Evolutionary conservation across 2,797 vertebrate genomes (phyloP), one percentile per base, ranked within the genome.

Genomic region (Dicrostonyx torquatus): DNA sequence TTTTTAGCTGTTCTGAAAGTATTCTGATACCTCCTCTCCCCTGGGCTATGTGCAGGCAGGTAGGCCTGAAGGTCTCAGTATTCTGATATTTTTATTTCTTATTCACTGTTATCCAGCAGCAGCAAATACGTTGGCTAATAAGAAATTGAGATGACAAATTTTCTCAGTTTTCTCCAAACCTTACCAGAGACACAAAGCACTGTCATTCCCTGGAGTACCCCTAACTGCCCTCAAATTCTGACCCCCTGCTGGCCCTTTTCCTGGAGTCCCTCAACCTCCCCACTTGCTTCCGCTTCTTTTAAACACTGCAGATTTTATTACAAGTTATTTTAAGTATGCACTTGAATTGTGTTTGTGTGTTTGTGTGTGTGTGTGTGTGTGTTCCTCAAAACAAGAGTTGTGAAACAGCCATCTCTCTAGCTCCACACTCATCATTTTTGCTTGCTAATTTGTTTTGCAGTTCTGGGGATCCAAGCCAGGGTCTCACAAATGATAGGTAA

Each of bases 1-100:
- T 40, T 60, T 40, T 40, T n/a, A 34, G 60, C 15, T n/a, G 14
- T 37, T 89, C 66, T 53, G 58, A 48, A 75, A 37, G 50, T 55
- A 75, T 20, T 66, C 37, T 37, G 18, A 34, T 17, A 13, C 22
- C 40, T 17, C 13, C 6, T 10, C 8, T 37, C 5, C 73, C 14
- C 29, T 12, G 1, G 64, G 8, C 50, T 60, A 31, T 24, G 22
- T 45, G 45, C 31, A 1, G 43, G 37, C 15, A 53, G 15, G 62
- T 50, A 50, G 45, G 20, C n/a, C n/a, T 37, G 5, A 31, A 14
- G 58, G 37, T 64, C 37, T 80, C 31, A 18, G 2, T 45, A 58
- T 72, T 88, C 83, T 96, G 90, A 53, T 17, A 64, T 76, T 94
- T 88, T 93, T 79, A 37, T 94, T 87, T 96, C 88, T 80, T 78